These are phyloP conservation scores for Blomia tropicalis DNA, from an alignment of 2,888 invertebrate genomes.

Conservation along the genomic window DNA sequence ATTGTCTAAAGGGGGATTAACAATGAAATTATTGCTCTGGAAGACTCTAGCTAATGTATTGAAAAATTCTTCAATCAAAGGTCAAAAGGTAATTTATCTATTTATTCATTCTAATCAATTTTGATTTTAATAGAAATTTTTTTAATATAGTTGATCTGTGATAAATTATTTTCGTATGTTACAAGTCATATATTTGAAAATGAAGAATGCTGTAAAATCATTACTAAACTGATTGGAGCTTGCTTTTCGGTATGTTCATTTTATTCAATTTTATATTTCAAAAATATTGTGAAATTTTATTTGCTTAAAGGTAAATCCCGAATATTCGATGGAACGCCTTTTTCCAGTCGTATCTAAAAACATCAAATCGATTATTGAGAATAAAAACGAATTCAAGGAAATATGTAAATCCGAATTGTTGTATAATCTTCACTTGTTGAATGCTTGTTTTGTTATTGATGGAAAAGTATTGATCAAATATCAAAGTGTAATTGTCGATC, in stretches of 20 bases:
- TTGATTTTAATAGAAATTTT: background rate
- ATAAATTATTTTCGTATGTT: conserved; percentile 54
- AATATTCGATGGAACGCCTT: conserved; percentile 52
- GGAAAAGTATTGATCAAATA: background rate
- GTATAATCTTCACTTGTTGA: background rate
- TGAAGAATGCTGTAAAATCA: conserved; percentile 37
- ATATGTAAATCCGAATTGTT: conserved; percentile 2
- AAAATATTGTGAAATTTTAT: background rate
- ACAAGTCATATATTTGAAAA: conserved; percentile 62
- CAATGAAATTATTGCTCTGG: background rate
- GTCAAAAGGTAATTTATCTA: background rate
- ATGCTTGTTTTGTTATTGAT: background rate
- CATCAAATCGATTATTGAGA: background rate
- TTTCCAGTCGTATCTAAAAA: conserved; percentile 34
- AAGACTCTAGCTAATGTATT: background rate
- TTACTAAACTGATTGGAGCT: background rate
- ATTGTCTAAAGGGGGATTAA: background rate
- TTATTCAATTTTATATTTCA: background rate
- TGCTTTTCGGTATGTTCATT: background rate
- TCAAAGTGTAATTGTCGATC: background rate
- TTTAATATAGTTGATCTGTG: conserved; percentile 46
- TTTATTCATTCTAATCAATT: background rate
- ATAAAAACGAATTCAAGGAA: background rate
- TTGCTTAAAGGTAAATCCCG: conserved; percentile 44
- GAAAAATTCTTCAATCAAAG: background rate